Evolutionary conservation across 2,113 vertebrate species (phyloP).

Genomic region (Mesoclemmys tuberculata): DNA sequence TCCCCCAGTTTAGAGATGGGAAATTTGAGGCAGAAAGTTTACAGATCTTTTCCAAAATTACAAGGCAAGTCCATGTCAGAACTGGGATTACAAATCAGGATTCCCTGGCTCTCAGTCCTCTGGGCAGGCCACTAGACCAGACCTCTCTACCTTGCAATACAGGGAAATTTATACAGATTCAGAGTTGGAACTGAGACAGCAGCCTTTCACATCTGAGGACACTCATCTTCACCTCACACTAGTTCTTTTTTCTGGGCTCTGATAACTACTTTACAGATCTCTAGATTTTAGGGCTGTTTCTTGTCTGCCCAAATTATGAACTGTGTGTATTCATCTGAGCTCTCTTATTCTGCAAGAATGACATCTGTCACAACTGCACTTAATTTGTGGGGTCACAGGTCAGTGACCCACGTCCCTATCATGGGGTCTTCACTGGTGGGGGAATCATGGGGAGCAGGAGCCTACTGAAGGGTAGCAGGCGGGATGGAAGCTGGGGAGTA

Average conservation of each 20-base stretch:
- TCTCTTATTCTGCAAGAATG: rapidly evolving
- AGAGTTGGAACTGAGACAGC: neutral
- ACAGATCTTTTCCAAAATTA: neutral
- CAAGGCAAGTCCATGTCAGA: neutral
- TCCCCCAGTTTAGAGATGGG: neutral
- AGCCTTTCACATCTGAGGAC: neutral
- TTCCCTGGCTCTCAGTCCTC: neutral
- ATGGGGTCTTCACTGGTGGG: neutral
- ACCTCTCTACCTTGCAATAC: rapidly evolving
- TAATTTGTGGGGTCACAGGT: neutral
- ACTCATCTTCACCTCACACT: neutral
- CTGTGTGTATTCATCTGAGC: neutral
- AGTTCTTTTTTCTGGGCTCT: neutral
- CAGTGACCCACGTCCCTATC: neutral
- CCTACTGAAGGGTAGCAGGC: neutral
- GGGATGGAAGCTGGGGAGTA: neutral
- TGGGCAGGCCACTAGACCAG: neutral
- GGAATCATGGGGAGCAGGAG: neutral
- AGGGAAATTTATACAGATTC: rapidly evolving
- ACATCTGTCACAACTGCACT: neutral
- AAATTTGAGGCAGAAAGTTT: neutral
- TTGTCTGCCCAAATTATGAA: neutral
- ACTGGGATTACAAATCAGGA: neutral
- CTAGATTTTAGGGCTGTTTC: neutral
- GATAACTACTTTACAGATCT: neutral